These are phyloP conservation scores for Marronus borbonicus DNA, from an alignment of 2,888 invertebrate species.

Conservation along the genomic window DNA sequence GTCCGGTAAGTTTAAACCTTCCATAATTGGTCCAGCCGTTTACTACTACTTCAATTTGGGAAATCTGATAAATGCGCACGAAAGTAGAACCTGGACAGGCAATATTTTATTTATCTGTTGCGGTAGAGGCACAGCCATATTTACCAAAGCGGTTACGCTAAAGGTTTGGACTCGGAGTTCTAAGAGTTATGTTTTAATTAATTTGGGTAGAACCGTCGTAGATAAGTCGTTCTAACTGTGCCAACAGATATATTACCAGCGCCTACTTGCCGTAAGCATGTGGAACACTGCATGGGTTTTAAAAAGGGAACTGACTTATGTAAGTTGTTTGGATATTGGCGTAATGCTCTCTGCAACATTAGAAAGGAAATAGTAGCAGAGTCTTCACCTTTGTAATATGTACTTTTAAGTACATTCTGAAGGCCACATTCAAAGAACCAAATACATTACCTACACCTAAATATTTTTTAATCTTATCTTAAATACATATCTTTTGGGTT, in stretches of 20 bases:
- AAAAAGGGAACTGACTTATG: not conserved
- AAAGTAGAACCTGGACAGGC: conserved; percentile 34
- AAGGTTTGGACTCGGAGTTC: conserved; percentile 19
- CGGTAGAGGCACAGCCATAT: conserved; percentile 23
- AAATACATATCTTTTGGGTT: too few relatives aligned
- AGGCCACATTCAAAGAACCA: too few relatives aligned
- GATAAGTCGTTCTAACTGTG: conserved; percentile 27
- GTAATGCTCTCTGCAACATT: not conserved
- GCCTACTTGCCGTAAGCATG: conserved; percentile 10
- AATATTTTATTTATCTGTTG: conserved; percentile 42
- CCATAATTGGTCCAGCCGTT: conserved; percentile 46
- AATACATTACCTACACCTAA: too few relatives aligned
- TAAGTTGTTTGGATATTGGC: not conserved
- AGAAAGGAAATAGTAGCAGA: not conserved
- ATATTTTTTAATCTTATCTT: too few relatives aligned
- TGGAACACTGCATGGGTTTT: not conserved
- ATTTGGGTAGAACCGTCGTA: conserved; percentile 23
- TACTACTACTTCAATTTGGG: conserved; percentile 40
- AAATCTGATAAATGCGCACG: conserved; percentile 38
- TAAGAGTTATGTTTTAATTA: conserved; percentile 43
- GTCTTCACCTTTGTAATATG: too few relatives aligned
- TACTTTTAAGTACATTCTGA: too few relatives aligned
- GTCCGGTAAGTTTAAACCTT: conserved; percentile 30
- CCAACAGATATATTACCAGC: conserved; percentile 11
- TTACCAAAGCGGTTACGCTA: conserved; percentile 29